Evolutionary conservation across 2,888 invertebrate species (phyloP).

Genomic region (Helicoverpa assulta): DNA sequence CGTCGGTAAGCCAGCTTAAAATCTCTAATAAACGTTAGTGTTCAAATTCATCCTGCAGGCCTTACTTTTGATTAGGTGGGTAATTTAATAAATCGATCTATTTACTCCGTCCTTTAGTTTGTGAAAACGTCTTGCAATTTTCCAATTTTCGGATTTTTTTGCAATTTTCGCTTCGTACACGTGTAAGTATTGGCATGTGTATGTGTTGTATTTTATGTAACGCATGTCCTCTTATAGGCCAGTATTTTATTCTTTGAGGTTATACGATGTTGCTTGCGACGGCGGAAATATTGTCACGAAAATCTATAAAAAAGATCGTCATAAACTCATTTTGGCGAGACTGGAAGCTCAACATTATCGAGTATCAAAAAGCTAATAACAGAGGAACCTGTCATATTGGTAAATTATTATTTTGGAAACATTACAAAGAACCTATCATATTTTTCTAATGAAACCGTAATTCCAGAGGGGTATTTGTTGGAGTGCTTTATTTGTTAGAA

Average conservation of each 20-base stretch:
- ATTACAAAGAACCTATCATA: no score
- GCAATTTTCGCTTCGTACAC: constrained; percentile 16
- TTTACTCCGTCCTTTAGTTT: not conserved
- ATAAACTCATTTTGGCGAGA: no score
- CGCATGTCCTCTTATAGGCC: constrained; percentile 4
- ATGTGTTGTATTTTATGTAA: constrained; percentile 3
- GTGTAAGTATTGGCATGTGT: constrained; percentile 33
- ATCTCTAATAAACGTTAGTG: constrained; percentile 12
- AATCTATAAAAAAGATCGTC: constrained; percentile 16
- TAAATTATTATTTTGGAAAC: no score
- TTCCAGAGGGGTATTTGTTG: no score
- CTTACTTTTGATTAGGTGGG: not conserved
- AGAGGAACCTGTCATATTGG: no score
- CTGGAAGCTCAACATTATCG: no score
- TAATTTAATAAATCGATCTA: not conserved
- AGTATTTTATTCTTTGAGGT: constrained; percentile 5
- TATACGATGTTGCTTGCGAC: not conserved
- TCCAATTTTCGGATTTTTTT: no score
- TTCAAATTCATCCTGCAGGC: not conserved
- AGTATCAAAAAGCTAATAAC: no score
- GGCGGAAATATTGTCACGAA: constrained; percentile 9
- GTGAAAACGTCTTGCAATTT: constrained; percentile 5
- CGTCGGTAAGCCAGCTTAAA: constrained; percentile 22
- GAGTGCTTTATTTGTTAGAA: no score
- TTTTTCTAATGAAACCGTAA: no score